Base-by-base conservation (phyloP, 2,888 invertebrate genomes). In the Drosophila differens region DNA sequence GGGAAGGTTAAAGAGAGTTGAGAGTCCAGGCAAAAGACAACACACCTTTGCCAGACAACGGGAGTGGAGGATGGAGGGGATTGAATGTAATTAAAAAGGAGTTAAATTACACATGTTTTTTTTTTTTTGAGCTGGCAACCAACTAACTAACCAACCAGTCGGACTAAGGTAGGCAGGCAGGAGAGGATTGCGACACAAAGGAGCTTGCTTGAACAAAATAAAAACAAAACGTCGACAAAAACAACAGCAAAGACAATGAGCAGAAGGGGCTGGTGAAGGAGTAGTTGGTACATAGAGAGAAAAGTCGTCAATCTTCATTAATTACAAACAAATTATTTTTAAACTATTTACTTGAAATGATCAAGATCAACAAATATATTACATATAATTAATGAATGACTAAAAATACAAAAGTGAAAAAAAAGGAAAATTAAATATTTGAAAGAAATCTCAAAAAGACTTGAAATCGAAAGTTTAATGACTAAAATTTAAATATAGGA, bases 81-180 rank as follows among this genome's bases (percentile, higher is more conserved):
- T 82, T 82, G 87, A 86, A 87, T 87, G 85, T 85, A 85, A 85
- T 85, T 85, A 85, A 85, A 30, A 87, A 71, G 82, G 85, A 89
- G 89, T 89, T 82, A 82, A 65, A 84, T 85, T 89, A 85, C 85
- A 89, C 70, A 76, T 70, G 72, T 22, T 12, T 32, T 30, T 32
- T 51, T 22, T 22, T 12, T 32, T 30, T 32, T 52, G 60, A 10
- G 22, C 37, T 37, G 58, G 16, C 39, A 41, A 35, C 32, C 70
- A 37, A 55, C 6, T 44, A 65, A 49, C n/a, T n/a, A 47, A 22
- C n/a, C 52, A 58, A 49, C 30, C 47, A 33, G 37, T 12, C 22
- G 39, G 37, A 33, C 47, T 7, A 47, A 47, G 25, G 22, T 14
- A 33, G 37, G 41, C 51, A 35, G 41, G 28, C 7, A 54, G 70